Conservation (phyloP, 2,888 invertebrate genomes). For the Schizaphis graminum region DNA sequence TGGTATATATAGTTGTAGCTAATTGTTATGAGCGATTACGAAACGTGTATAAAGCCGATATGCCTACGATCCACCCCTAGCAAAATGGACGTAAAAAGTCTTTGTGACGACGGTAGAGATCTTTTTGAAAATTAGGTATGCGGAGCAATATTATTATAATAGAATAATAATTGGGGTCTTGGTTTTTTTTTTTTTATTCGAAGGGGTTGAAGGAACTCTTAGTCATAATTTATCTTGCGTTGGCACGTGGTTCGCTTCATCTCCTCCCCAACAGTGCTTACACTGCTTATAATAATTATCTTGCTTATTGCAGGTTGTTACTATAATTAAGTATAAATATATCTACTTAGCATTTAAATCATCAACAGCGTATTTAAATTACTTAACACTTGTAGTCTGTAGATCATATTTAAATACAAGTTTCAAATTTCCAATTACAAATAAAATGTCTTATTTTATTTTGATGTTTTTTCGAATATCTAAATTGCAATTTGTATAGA, state of each 20-base stretch:
- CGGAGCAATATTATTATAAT: background rate
- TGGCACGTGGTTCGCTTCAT: background rate
- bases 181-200: background rate
- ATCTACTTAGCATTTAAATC: background rate
- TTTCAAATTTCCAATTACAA: background rate
- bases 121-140: background rate
- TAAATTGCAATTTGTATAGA: background rate
- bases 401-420: background rate
- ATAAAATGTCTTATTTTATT: background rate
- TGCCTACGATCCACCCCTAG: constrained; percentile 2
- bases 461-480: background rate
- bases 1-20: background rate
- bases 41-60: constrained; percentile 1
- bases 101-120: background rate
- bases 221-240: background rate
- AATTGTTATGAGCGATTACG: background rate
- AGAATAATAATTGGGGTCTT: constrained; percentile 22
- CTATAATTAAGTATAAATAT: background rate
- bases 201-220: constrained; percentile 9
- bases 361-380: background rate
- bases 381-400: background rate
- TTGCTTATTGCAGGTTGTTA: background rate
- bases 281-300: background rate
- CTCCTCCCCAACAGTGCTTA: background rate
- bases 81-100: constrained; percentile 26